phyloP scores from a whole-genome alignment of 2,797 vertebrate species.

The Bovichtus diacanthus region DNA sequence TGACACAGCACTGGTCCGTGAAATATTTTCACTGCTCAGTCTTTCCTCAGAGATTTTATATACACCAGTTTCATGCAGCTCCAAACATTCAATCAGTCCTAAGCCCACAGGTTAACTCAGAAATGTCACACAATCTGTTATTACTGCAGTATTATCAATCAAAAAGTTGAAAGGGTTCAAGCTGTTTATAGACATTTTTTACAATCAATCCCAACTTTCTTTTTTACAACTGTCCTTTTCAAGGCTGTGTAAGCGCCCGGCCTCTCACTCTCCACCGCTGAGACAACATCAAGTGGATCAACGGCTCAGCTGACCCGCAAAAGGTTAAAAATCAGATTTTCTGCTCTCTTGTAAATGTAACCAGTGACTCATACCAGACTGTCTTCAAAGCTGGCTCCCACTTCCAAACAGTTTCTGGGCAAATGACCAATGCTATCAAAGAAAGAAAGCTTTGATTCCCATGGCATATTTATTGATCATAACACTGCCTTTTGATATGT shows the following conservation, averaged over 20 bases:
- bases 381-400: conserved; percentile 64
- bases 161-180: conserved; percentile 58
- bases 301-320: conserved; percentile 58
- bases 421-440: conserved; percentile 81
- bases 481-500: conserved; percentile 81
- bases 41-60: conserved; percentile 46
- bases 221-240: conserved; percentile 65
- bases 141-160: conserved; percentile 65
- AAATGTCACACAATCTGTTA: conserved; percentile 64
- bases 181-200: conserved; percentile 71
- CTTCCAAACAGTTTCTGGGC: conserved; percentile 80
- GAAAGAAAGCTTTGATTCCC: conserved; percentile 78
- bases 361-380: conserved; percentile 67
- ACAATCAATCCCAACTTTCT: conserved; percentile 66
- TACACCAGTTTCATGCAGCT: conserved; percentile 44
- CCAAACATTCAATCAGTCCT: conserved; percentile 56
- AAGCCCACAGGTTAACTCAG: conserved; percentile 54
- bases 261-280: conserved; percentile 35
- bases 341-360: conserved; percentile 74
- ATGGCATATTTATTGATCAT: conserved; percentile 83
- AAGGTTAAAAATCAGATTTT: conserved; percentile 75
- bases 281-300: conserved; percentile 58
- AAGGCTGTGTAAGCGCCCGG: conserved; percentile 52
- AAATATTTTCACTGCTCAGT: conserved; percentile 22
- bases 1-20: conserved; percentile 15